Evolutionary conservation across 2,797 vertebrate genomes (phyloP).

Genomic region (Micrastur ruficollis): DNA sequence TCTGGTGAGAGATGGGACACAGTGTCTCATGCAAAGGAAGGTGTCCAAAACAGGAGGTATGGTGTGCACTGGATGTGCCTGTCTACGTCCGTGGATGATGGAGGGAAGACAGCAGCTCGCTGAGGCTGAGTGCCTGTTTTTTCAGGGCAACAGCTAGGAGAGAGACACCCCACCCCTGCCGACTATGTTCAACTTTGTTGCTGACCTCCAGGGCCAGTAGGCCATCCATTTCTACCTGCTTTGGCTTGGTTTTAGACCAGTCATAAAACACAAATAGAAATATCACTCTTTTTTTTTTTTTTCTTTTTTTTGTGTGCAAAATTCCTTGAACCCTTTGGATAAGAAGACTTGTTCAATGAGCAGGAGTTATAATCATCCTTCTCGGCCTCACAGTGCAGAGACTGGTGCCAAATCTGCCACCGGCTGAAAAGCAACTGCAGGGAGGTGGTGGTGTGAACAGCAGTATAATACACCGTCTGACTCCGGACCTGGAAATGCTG

Average conservation of each 20-base stretch:
- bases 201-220: background rate
- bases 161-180: background rate
- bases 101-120: background rate
- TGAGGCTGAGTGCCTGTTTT: background rate
- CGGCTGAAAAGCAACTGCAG: background rate
- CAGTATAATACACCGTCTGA: background rate
- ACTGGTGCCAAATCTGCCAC: background rate
- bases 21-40: background rate
- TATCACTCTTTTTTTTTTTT: too few species aligned
- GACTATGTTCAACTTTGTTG: background rate
- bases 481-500: background rate
- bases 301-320: background rate
- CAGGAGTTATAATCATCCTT: background rate
- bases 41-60: background rate
- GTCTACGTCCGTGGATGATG: background rate
- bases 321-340: background rate
- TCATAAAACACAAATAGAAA: background rate
- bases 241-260: background rate
- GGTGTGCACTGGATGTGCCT: background rate
- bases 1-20: background rate
- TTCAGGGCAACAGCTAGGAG: background rate
- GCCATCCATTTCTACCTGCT: background rate
- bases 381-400: background rate
- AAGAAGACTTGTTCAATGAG: background rate
- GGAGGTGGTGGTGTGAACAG: background rate